Evolutionary conservation across 2,113 vertebrate species (phyloP).

Genomic region (Sceloporus undulatus): DNA sequence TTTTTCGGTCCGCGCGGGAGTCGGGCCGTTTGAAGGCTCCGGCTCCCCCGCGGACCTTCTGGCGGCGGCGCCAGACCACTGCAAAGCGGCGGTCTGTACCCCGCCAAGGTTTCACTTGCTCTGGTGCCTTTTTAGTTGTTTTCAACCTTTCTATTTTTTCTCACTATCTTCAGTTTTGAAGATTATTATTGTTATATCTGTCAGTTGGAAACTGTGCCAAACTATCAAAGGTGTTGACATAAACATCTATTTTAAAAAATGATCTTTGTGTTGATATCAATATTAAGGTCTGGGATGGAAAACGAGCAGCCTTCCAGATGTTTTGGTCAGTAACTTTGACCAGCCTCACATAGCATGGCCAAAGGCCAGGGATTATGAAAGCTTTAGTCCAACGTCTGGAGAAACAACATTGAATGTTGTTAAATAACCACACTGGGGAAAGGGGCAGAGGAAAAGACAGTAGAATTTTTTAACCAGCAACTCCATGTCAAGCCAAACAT

Average conservation of each 20-base stretch:
- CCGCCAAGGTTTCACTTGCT: neutral
- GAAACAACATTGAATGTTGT: neutral
- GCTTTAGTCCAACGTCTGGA: neutral
- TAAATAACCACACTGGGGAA: neutral
- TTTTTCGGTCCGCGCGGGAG: too few species aligned
- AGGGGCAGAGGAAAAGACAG: neutral
- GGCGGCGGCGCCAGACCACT: too few species aligned
- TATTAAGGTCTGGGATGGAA: neutral
- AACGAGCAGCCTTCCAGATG: neutral
- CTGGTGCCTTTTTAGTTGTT: neutral
- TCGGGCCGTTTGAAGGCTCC: too few species aligned
- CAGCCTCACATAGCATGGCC: neutral
- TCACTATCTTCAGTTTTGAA: neutral
- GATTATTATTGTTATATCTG: neutral
- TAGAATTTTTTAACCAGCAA: conserved; percentile 1
- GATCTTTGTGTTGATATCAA: neutral
- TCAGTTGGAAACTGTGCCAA: neutral
- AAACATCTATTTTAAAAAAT: neutral
- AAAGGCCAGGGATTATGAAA: neutral
- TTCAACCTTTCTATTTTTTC: neutral
- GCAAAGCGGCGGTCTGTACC: too few species aligned
- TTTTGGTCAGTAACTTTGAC: neutral
- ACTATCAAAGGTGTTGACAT: neutral
- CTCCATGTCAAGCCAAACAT: neutral
- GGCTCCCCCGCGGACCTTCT: too few species aligned